Evolutionary conservation across 2,888 invertebrate genomes (phyloP), one percentile per base, ranked within the genome.

Genomic region (Oscheius sp.): DNA sequence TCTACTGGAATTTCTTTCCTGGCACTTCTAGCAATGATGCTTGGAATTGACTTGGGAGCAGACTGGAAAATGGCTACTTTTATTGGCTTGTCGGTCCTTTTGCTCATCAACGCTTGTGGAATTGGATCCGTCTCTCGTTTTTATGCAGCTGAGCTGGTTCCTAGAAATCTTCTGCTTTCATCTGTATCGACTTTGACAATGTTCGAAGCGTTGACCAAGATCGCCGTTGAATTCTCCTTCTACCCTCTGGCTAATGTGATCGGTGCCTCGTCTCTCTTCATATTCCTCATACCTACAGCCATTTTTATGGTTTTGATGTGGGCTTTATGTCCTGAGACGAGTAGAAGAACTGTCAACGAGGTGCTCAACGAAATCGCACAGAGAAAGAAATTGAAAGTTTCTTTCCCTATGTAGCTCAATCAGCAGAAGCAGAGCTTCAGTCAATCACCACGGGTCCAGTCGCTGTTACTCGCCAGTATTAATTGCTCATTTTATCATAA

Each of bases 141-240:
- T 71, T 76, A 76, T 63, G 69, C 73, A 4, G 74, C 74, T 1
- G 76, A 75, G 58, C 65, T 74, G n/a, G 76, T 76, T 15, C 76
- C 76, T 10, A 65, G 74, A 6, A 64, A 69, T 20, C 71, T 76
- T 6, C 70, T 76, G 8, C 71, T 76, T 12, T 65, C 65, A 20
- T 58, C 76, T 2, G 66, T 65, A 10, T 70, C 76, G 23, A 70
- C 52, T 6, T 57, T 76, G 12, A 63, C 76, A 52, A 74, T 70
- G 65, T 70, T 73, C 63, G 72, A 75, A 25, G 75, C 72, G 4
- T 17, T 75, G 15, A 71, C 72, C 23, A 73, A 73, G 53, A 75
- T 73, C 39, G 66, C 25, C 37, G 72, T 73, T 27, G 72, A 75
- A 31, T 75, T 75, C 69, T 46, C 69, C 48, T 75, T 70, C 65